These are phyloP conservation scores for Aricia agestis DNA, from an alignment of 1,140 invertebrate genomes.

Conservation along the genomic window DNA sequence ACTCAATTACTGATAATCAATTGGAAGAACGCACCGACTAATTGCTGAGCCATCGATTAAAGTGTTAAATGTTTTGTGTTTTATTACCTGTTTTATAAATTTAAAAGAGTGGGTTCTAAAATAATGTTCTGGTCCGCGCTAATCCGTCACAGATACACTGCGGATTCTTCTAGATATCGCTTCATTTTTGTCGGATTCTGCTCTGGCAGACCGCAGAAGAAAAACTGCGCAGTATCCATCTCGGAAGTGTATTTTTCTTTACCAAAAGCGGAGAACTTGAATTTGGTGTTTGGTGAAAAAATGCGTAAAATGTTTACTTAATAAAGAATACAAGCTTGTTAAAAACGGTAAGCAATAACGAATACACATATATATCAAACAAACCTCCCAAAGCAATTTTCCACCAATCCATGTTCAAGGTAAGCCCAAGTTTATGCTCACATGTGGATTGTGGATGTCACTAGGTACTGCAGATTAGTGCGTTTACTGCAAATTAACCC, in stretches of 20 bases:
- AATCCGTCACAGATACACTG: not conserved
- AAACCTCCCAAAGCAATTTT: too few relatives aligned
- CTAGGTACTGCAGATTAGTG: slow-evolving; percentile 46
- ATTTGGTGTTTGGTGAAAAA: not conserved
- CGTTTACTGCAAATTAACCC: slow-evolving; percentile 69
- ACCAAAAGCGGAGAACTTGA: not conserved
- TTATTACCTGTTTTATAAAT: not conserved
- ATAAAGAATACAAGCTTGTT: not conserved
- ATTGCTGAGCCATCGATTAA: slow-evolving; percentile 2
- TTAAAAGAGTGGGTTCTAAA: too few relatives aligned
- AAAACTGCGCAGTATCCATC: too few relatives aligned
- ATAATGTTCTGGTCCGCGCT: too few relatives aligned
- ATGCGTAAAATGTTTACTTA: not conserved
- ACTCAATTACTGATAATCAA: slow-evolving; percentile 58
- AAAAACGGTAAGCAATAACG: not conserved
- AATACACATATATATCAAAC: too few relatives aligned
- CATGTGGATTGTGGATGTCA: slow-evolving; percentile 25
- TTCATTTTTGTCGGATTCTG: not conserved
- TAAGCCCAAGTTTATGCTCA: slow-evolving; percentile 9
- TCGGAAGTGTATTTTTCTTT: too few relatives aligned
- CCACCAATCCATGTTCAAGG: not conserved
- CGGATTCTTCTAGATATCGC: not conserved
- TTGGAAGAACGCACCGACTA: slow-evolving; percentile 39
- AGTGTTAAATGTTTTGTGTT: slow-evolving; percentile 14
- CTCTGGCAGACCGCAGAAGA: too few relatives aligned